Percentiles rank a stretch among this genome's conserved stretches.
phyloP scores from a whole-genome alignment of 1,140 invertebrate genomes.

The Pogonus chalceus region DNA sequence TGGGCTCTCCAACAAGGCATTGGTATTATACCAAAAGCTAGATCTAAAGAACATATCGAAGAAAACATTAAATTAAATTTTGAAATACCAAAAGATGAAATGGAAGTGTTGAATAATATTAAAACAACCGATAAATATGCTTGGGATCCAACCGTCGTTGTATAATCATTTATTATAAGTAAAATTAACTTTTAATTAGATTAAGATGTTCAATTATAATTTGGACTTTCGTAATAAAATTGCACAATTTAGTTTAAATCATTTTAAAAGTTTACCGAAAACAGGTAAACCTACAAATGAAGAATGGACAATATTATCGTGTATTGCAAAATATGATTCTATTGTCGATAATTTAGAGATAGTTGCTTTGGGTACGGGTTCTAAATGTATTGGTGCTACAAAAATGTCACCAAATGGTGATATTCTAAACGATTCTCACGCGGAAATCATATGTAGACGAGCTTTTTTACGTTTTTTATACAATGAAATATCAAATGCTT shows the following conservation, averaged over 20 bases:
- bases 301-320: conserved; percentile 79
- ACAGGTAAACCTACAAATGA: conserved; percentile 67
- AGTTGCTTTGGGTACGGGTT: conserved; percentile 75
- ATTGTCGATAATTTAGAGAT: conserved; percentile 41
- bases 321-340: conserved; percentile 49
- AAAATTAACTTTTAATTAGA: conserved; percentile 6
- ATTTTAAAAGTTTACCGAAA: conserved; percentile 59
- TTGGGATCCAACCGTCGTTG: conserved; percentile 53
- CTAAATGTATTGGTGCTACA: conserved; percentile 76
- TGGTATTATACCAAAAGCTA: conserved; percentile 62
- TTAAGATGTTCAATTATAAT: background rate
- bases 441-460: conserved; percentile 76
- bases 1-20: conserved; percentile 59
- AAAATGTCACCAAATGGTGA: conserved; percentile 56
- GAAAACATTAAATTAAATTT: conserved; percentile 60
- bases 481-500: conserved; percentile 43
- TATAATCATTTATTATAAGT: conserved; percentile 16
- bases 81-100: conserved; percentile 42
- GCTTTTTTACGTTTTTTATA: conserved; percentile 72
- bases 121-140: conserved; percentile 49
- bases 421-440: conserved; percentile 82
- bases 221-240: conserved; percentile 31
- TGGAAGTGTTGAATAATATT: conserved; percentile 46
- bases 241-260: conserved; percentile 45
- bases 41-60: conserved; percentile 46